These are phyloP conservation scores for Hyppa rectilinea DNA, from an alignment of 2,888 invertebrate genomes.

Conservation along the genomic window DNA sequence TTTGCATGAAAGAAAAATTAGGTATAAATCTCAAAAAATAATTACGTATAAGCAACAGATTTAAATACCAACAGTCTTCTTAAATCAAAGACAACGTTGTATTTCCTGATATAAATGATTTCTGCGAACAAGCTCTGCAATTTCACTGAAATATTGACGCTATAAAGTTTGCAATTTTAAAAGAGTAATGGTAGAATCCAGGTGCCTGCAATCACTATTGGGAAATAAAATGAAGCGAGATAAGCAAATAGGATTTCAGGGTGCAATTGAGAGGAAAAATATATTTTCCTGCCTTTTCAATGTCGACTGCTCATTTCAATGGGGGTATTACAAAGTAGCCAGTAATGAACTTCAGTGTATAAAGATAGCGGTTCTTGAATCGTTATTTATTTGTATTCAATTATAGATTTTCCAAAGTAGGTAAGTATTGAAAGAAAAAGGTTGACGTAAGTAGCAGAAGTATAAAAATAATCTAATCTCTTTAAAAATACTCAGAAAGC, in stretches of 20 bases:
- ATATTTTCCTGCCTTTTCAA: constrained; percentile 46
- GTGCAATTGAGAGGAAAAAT: constrained; percentile 62
- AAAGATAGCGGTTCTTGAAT: constrained; percentile 6
- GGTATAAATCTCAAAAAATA: constrained; percentile 2
- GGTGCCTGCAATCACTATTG: constrained; percentile 84
- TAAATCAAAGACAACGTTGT: constrained; percentile 53
- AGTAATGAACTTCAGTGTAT: constrained; percentile 9
- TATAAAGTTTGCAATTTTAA: constrained; percentile 84
- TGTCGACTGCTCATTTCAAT: constrained; percentile 18
- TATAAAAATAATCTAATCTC: constrained; percentile 16
- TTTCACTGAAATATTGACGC: constrained; percentile 82
- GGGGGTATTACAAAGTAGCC: neutral
- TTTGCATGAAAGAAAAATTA: neutral
- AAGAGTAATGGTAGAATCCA: constrained; percentile 83
- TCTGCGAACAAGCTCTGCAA: constrained; percentile 76
- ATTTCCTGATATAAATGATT: constrained; percentile 74
- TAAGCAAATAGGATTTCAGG: constrained; percentile 71
- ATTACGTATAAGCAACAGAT: constrained; percentile 9
- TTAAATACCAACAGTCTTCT: constrained; percentile 41
- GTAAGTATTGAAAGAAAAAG: neutral
- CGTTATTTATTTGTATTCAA: neutral
- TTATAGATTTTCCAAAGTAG: neutral
- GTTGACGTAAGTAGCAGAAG: neutral
- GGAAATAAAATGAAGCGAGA: constrained; percentile 80
- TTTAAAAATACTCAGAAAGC: neutral